Conservation (phyloP, 2,113 vertebrate genomes). For the Myrmophylax atrothorax region DNA sequence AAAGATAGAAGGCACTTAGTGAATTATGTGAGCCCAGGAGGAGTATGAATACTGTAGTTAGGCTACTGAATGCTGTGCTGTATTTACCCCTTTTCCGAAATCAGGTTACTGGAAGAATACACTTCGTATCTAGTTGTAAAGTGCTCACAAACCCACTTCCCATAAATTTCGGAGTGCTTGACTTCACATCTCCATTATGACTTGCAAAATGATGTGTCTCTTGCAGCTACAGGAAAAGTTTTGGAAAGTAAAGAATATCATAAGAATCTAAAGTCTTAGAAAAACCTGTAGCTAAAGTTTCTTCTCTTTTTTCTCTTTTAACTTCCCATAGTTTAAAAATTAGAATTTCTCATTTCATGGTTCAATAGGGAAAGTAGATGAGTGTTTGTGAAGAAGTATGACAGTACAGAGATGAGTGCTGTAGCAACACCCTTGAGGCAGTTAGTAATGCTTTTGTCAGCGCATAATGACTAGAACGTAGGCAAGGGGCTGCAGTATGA, state of each 20-base stretch:
- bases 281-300: background rate
- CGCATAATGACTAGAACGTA: fast-evolving
- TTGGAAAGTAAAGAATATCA: background rate
- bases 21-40: background rate
- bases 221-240: background rate
- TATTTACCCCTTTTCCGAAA: background rate
- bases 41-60: background rate
- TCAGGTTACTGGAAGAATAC: background rate
- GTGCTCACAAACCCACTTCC: background rate
- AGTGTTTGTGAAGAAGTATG: background rate
- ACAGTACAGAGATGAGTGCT: background rate
- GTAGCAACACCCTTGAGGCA: background rate
- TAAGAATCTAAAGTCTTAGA: background rate
- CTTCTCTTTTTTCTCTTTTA: background rate
- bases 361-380: background rate
- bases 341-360: background rate
- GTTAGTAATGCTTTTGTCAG: background rate
- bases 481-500: background rate
- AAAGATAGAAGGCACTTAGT: background rate
- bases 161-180: background rate
- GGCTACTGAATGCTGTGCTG: background rate
- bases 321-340: background rate
- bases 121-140: background rate
- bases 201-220: background rate
- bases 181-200: background rate